Evolutionary conservation across 2,113 vertebrate species (phyloP).

Genomic region (Embiotoca jacksoni): DNA sequence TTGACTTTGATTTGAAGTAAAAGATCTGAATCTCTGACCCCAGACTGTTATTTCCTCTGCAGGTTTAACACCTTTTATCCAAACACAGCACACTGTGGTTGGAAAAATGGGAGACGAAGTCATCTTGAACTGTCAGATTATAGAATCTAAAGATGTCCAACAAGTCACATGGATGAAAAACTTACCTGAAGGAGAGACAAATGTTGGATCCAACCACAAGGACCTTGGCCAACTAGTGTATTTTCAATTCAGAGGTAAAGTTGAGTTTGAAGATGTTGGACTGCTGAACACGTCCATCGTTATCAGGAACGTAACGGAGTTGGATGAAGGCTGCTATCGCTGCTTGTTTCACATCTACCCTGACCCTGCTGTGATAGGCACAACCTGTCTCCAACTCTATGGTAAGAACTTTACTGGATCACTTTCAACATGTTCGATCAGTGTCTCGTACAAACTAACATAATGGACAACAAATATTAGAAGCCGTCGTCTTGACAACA

Average conservation of each 20-base stretch:
- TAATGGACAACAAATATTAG: background rate
- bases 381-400: conserved; percentile 48
- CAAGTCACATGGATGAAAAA: conserved; percentile 66
- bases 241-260: background rate
- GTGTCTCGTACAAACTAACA: background rate
- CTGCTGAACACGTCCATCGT: conserved; percentile 46
- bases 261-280: conserved; percentile 4
- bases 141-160: conserved; percentile 1
- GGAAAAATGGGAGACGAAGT: conserved; percentile 37
- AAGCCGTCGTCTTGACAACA: background rate
- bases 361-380: background rate
- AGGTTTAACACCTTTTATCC: background rate
- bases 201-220: conserved; percentile 9
- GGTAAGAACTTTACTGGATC: conserved; percentile 45
- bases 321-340: conserved; percentile 56
- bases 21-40: background rate
- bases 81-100: conserved; percentile 16
- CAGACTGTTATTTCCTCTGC: background rate
- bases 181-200: background rate
- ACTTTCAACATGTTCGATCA: too few relatives aligned
- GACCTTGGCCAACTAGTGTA: background rate
- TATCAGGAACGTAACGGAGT: conserved; percentile 27
- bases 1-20: too few relatives aligned
- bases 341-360: conserved; percentile 62
- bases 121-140: conserved; percentile 39